Conservation (phyloP, 2,113 vertebrate species). For the human region GRCh38 chr19:49252001-49252500, state of each 20-base stretch:
- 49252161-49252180: too few relatives aligned
- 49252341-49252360: background rate
- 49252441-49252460: constrained; percentile 87
- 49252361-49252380: constrained; percentile 80
- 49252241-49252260: background rate
- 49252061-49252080: too few relatives aligned
- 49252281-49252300: background rate
- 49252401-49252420: constrained; percentile 88
- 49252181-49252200: too few relatives aligned
- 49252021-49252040: too few relatives aligned
- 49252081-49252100: too few relatives aligned
- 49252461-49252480: constrained; percentile 86
- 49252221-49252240: background rate
- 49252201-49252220: background rate
- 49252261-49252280: background rate
- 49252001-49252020: too few relatives aligned
- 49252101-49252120: too few relatives aligned
- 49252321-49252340: constrained; percentile 10
- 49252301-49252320: too few relatives aligned
- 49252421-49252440: constrained; percentile 83
- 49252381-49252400: constrained; percentile 88
- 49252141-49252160: too few relatives aligned
- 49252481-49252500: constrained; percentile 90
- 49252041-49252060: too few relatives aligned
- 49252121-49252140: too few relatives aligned